Evolutionary conservation across 2,888 invertebrate species (phyloP), one percentile per base, ranked within the genome.

Genomic region (Gymnoscelis rufifasciata): DNA sequence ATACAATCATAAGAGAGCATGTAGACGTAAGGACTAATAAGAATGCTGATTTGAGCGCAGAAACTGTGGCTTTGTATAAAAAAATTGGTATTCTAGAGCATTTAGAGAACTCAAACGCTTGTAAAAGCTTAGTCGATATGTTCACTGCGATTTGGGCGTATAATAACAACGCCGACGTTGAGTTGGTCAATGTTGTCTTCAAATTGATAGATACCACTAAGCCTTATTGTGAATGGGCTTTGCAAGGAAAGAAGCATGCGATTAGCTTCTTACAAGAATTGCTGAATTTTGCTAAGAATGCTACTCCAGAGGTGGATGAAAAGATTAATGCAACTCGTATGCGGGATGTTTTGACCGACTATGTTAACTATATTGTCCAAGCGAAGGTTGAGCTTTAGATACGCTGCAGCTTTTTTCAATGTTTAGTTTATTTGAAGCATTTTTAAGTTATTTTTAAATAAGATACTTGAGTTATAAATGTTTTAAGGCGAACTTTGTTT

Each of bases 1-100:
- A 79, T 57, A 75, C 52, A n/a, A 73, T 87, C 37, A 27, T 86
- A 1, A 63, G 65, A 11, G 86, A 87, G 44, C 87, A 87, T 57
- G 24, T 80, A 1, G 45, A 48, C 19, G 71, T 57, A 0, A 66
- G 71, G 3, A 66, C 57, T 1, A 59, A 59, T 13, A 60, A 66
- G 13, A 6, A 15, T n/a, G 3, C 15, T 2, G 14, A 33, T 7
- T 63, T 45, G 7, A 59, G 59, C 46, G 52, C 57, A 0, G 69
- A 76, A 1, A 68, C 57, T 4, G 31, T 65, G 1, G 62, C 62
- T 24, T 38, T 72, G 8, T 87, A 87, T 43, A 63, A 74, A 45
- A 71, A 66, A 42, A 78, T 82, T 29, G 86, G 83, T 24, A 63
- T 86, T 0, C 52, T 84, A 0, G 83, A 87, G 51, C 64, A 68